Evolutionary conservation across 37 sponge, comb jelly and placozoan species (phyloP), one percentile per base, ranked within the genome.

Genomic region (Axinella damicornis): DNA sequence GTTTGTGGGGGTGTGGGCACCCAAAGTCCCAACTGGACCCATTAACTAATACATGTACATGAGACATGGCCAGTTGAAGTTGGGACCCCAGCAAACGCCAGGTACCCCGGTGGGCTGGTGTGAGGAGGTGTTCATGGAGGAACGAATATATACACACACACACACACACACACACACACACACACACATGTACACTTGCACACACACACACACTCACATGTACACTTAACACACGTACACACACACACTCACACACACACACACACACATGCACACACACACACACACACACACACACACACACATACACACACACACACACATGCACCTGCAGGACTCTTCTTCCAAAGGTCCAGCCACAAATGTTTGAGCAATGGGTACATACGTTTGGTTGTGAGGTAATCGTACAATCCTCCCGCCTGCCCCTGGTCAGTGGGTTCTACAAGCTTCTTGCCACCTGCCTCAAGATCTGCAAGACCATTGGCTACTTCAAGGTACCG

Each of bases 351-450:
- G 79, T 85, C 9, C 39, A 75, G 22, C 76, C 76, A 33, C 25
- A 70, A 6, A 59, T 77, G 80, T 89, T 95, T 82, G 60, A 70
- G 35, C 64, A 71, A 24, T 95, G 96, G 96, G 75, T 95, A 82
- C 70, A 68, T 41, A 57, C 80, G 16, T 90, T 90, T 83, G 90
- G 91, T 25, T 77, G 80, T 28, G 88, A 90, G 65, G 61, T 93
- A 35, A 87, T 95, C 14, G 57, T 71, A 1, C 36, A 57, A 55
- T 93, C 94, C 18, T 79, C 94, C 58, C 69, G 52, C 25, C 81
- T 85, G 57, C 98, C 98, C 24, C 75, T 92, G 12, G 87, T 97
- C 67, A 95, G 96, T 82, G 98, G 98, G 31, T 97, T 97, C 77
- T 90, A 93, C 74, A 97, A 97, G 57, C 85, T 97, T 57, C 72